Evolutionary conservation across 2,888 invertebrate genomes (phyloP).

Genomic region (Periphyllus acericola): DNA sequence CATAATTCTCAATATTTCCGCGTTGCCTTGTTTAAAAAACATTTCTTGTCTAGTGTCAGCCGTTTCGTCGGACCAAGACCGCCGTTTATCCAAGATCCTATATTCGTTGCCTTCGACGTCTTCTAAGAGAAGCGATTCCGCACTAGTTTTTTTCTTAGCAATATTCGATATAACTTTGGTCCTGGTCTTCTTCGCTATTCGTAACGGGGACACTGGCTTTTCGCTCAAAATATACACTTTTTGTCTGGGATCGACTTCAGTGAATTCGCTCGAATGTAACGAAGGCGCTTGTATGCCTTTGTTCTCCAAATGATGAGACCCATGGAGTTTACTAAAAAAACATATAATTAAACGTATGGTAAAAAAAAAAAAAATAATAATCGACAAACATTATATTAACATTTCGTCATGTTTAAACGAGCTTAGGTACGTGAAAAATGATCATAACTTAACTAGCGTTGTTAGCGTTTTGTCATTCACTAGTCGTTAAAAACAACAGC

Average conservation of each 20-base stretch:
- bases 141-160: constrained; percentile 5
- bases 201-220: constrained; percentile 17
- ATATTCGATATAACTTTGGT: background rate
- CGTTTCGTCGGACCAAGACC: constrained; percentile 41
- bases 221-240: constrained; percentile 49
- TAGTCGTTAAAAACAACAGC: constrained; percentile 34
- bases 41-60: constrained; percentile 69
- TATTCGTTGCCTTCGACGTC: constrained; percentile 70
- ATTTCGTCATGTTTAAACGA: constrained; percentile 31
- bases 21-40: constrained; percentile 85
- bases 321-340: constrained; percentile 19
- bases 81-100: constrained; percentile 64
- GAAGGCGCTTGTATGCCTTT: constrained; percentile 44
- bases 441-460: constrained; percentile 31
- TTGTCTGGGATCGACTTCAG: background rate
- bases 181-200: constrained; percentile 34
- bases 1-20: constrained; percentile 81
- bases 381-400: background rate
- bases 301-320: background rate
- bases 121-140: constrained; percentile 72
- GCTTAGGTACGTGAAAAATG: constrained; percentile 18
- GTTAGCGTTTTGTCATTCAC: constrained; percentile 37
- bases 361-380: constrained; percentile 3
- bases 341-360: background rate
- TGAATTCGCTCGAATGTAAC: background rate